A percentile compares a stretch with the other conserved stretches of the same genome.
phyloP scores from a whole-genome alignment of 2,888 invertebrate species.

The Athrips mouffetella region DNA sequence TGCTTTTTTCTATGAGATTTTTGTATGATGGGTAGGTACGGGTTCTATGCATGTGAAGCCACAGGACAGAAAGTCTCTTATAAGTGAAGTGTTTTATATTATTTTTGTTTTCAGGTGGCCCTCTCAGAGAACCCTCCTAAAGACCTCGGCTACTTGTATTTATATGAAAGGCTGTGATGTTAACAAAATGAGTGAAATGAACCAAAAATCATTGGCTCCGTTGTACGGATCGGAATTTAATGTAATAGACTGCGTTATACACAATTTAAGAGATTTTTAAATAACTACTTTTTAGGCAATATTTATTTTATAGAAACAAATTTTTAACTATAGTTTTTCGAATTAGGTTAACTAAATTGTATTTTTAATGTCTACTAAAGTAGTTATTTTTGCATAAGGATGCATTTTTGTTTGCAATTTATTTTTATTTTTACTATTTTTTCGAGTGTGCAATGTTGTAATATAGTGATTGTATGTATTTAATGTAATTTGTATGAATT shows the following conservation, averaged over 20 bases:
- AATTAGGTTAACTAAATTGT: constrained; percentile 43
- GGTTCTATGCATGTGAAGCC: too few relatives aligned
- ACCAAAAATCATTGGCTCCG: constrained; percentile 47
- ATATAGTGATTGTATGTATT: constrained; percentile 8
- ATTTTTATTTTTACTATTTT: constrained; percentile 28
- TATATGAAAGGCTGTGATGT: constrained; percentile 87
- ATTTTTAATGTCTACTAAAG: constrained; percentile 29
- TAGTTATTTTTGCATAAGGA: constrained; percentile 32
- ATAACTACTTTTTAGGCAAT: constrained; percentile 52
- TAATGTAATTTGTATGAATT: neutral
- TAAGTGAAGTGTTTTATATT: neutral
- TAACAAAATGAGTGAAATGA: constrained; percentile 30
- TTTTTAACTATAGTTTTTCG: constrained; percentile 40
- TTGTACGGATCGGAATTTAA: constrained; percentile 37
- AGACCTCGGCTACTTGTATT: constrained; percentile 96
- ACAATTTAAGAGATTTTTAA: constrained; percentile 41
- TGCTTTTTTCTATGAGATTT: too few relatives aligned
- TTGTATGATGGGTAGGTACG: too few relatives aligned
- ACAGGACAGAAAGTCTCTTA: too few relatives aligned
- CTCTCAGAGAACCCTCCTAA: constrained; percentile 97
- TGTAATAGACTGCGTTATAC: constrained; percentile 55
- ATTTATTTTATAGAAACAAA: constrained; percentile 55
- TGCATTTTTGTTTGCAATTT: constrained; percentile 41
- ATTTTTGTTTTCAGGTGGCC: constrained; percentile 81
- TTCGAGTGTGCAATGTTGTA: constrained; percentile 21